A percentile compares a stretch with the other conserved stretches of the same genome.
These are phyloP conservation scores for Pandion haliaetus DNA, from an alignment of 2,113 vertebrate species.

Conservation along the genomic window DNA sequence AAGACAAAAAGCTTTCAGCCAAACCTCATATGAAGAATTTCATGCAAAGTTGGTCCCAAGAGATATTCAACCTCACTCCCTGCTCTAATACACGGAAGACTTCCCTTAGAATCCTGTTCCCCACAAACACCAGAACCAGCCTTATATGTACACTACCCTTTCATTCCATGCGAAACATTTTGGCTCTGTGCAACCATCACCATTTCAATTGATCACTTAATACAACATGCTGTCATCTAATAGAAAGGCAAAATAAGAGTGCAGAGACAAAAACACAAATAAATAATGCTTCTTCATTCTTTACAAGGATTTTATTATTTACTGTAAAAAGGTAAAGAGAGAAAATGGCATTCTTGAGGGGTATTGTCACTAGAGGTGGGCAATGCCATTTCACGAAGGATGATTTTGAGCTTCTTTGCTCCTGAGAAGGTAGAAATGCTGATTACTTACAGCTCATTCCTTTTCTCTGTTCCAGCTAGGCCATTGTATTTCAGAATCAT, in stretches of 20 bases:
- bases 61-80: neutral
- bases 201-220: neutral
- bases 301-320: neutral
- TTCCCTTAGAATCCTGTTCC: neutral
- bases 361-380: neutral
- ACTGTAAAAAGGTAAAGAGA: neutral
- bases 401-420: neutral
- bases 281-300: neutral
- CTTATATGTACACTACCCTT: neutral
- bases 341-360: neutral
- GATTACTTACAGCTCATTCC: neutral
- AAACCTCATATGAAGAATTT: neutral
- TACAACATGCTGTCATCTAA: neutral
- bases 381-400: neutral
- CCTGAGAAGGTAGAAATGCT: neutral
- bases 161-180: neutral
- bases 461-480: neutral
- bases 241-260: neutral
- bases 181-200: neutral
- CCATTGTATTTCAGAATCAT: conserved; percentile 1
- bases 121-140: neutral
- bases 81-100: neutral
- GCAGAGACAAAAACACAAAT: neutral
- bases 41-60: neutral
- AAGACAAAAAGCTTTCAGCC: neutral